Percentiles rank a stretch among this genome's conserved stretches.
Evolutionary conservation across 2,113 vertebrate species (phyloP).

Genomic region (Callionymus lyra): DNA sequence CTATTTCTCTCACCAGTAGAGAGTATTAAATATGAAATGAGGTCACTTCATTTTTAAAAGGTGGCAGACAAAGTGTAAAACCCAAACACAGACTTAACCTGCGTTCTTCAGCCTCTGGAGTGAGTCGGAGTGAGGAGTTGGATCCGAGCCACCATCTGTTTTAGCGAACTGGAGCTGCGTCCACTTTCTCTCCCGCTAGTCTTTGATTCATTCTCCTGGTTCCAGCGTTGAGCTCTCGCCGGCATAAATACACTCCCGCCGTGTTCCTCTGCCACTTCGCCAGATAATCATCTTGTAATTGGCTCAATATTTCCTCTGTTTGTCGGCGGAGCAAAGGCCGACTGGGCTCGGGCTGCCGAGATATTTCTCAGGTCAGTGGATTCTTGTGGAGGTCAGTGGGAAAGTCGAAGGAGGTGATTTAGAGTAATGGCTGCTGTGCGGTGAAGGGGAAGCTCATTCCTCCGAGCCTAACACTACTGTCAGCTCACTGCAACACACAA

Average conservation of each 20-base stretch:
- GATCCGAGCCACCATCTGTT: constrained; percentile 31
- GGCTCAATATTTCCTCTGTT: constrained; percentile 68
- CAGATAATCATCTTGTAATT: constrained; percentile 72
- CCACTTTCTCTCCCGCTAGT: constrained; percentile 24
- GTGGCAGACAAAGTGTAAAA: constrained; percentile 7
- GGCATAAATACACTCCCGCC: constrained; percentile 52
- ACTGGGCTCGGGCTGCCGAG: constrained; percentile 33
- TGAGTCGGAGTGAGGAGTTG: constrained; percentile 14
- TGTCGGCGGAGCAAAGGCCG: constrained; percentile 29
- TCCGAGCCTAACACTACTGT: constrained; percentile 29
- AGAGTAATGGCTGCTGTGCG: constrained; percentile 42
- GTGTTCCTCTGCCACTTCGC: constrained; percentile 39
- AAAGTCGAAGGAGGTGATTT: constrained; percentile 30
- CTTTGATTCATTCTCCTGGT: constrained; percentile 54
- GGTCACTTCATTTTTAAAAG: no score
- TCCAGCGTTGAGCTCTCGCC: constrained; percentile 41
- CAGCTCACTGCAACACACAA: constrained; percentile 22
- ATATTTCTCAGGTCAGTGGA: constrained; percentile 64
- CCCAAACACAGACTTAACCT: no score
- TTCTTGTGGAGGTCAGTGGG: constrained; percentile 48
- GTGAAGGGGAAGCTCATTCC: constrained; percentile 28
- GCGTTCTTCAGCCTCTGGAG: not conserved
- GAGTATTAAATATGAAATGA: no score
- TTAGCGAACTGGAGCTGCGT: constrained; percentile 35
- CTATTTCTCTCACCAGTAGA: no score